These are phyloP conservation scores for Mythimna loreyi DNA, from an alignment of 2,888 invertebrate genomes.

Conservation along the genomic window DNA sequence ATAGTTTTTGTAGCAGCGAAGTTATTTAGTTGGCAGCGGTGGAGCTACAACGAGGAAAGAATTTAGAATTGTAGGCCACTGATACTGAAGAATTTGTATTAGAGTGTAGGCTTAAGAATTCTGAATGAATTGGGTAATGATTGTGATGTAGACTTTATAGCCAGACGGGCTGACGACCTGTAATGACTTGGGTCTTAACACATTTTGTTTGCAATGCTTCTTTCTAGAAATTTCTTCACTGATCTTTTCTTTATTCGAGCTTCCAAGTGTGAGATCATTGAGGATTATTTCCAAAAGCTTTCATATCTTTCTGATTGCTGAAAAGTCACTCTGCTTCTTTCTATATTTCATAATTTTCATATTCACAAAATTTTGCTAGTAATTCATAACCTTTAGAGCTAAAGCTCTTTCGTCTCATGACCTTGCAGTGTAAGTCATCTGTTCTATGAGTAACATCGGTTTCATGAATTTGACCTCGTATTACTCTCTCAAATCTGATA, in stretches of 20 bases:
- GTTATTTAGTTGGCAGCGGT: slow-evolving; percentile 53
- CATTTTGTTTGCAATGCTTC: background rate
- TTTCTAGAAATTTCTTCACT: background rate
- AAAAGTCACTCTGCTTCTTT: too few relatives aligned
- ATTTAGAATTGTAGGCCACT: slow-evolving; percentile 58
- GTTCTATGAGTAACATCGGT: background rate
- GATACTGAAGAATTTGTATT: slow-evolving; percentile 31
- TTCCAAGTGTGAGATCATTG: background rate
- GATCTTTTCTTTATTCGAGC: background rate
- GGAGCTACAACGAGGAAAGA: slow-evolving; percentile 34
- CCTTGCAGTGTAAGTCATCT: background rate
- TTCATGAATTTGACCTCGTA: background rate
- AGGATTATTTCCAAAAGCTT: background rate
- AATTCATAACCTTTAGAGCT: background rate
- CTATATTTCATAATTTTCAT: too few relatives aligned
- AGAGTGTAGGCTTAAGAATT: slow-evolving; percentile 37
- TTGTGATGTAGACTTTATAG: slow-evolving; percentile 18
- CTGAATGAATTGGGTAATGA: slow-evolving; percentile 44
- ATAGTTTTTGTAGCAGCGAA: slow-evolving; percentile 32
- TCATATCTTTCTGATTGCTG: background rate
- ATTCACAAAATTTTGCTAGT: background rate
- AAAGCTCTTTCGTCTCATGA: background rate
- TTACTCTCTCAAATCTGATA: background rate
- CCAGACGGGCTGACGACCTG: slow-evolving; percentile 43
- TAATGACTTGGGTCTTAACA: slow-evolving; percentile 8